Evolutionary conservation across 2,888 invertebrate genomes (phyloP), one percentile per base, ranked within the genome.

Genomic region (Chesias legatella): DNA sequence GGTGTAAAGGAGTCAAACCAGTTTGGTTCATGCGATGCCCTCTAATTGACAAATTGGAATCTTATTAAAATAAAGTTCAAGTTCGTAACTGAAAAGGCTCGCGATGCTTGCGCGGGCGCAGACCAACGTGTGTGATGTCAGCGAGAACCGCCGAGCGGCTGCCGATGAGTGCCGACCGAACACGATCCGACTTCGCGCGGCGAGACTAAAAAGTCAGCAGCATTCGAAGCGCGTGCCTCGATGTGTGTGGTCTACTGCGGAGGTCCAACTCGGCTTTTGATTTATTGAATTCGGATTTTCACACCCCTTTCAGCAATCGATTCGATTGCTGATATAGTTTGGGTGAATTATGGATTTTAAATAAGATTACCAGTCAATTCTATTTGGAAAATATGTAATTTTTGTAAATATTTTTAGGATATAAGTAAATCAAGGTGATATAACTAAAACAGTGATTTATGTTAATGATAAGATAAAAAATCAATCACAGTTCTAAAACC

Each of bases 191-290:
- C 64, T 63, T 61, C 64, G 63, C 64, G 72, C 74, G 79, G 74
- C 63, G 56, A 72, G 67, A 81, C 78, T 67, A 84, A 86, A 84
- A 83, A 81, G 79, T 73, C 72, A 67, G 88, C 89, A 78, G 81
- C 86, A 90, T 90, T 90, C 88, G 88, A 85, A 91, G 91, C 92
- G 92, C 92, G 92, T 92, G 92, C 92, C 92, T 90, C 92, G 74
- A 89, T 86, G 90, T 92, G 92, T 92, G 92, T 92, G 92, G 92
- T 92, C 92, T 82, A 75, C 86, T 79, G 43, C 54, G 89, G 88
- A 86, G 89, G 89, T 86, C 89, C 79, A 76, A 70, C 57, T 71
- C 69, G 53, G 55, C 59, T 67, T 75, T 78, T 85, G 81, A 85
- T 85, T 82, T 82, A 84, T 83, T 78, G 73, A 70, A 79, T 78